Percentiles rank a stretch among this genome's conserved stretches.
These are phyloP conservation scores for Ectropis crepuscularia DNA, from an alignment of 2,888 invertebrate genomes.

Conservation along the genomic window DNA sequence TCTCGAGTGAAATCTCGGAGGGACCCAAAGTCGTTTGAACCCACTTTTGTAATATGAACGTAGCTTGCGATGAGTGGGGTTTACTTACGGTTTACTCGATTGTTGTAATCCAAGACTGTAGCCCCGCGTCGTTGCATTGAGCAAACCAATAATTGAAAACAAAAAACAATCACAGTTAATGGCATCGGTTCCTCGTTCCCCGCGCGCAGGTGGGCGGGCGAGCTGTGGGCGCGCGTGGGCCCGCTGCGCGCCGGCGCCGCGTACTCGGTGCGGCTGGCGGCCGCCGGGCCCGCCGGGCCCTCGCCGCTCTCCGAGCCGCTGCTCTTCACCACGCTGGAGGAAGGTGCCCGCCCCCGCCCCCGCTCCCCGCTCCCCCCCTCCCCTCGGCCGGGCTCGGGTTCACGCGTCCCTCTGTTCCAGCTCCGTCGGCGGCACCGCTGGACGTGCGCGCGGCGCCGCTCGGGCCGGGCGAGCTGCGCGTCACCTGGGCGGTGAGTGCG, in stretches of 20 bases:
- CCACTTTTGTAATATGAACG: too few species aligned
- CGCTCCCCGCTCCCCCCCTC: too few species aligned
- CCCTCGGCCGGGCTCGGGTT: too few species aligned
- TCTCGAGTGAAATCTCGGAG: too few species aligned
- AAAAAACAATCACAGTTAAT: neutral
- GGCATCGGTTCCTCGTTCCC: constrained; percentile 51
- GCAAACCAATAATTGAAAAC: too few species aligned
- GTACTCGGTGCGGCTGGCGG: constrained; percentile 88
- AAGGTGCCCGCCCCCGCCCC: constrained; percentile 76
- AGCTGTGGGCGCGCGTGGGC: constrained; percentile 61
- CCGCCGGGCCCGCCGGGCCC: constrained; percentile 88
- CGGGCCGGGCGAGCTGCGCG: constrained; percentile 87
- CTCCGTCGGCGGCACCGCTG: constrained; percentile 88
- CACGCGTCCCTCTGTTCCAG: constrained; percentile 55
- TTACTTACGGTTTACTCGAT: too few species aligned
- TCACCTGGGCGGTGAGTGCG: constrained; percentile 89
- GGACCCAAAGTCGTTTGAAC: too few species aligned
- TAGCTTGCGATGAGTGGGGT: too few species aligned
- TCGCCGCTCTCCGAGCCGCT: constrained; percentile 88
- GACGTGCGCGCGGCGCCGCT: constrained; percentile 88
- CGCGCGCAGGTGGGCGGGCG: neutral
- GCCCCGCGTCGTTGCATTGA: too few species aligned
- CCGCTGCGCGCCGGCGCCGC: constrained; percentile 88
- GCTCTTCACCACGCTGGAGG: constrained; percentile 89
- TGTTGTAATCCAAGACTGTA: too few species aligned